A percentile compares a stretch with the other conserved stretches of the same genome.
These are phyloP conservation scores for Aplysia californica DNA, from an alignment of 1,140 invertebrate species.

Conservation along the genomic window DNA sequence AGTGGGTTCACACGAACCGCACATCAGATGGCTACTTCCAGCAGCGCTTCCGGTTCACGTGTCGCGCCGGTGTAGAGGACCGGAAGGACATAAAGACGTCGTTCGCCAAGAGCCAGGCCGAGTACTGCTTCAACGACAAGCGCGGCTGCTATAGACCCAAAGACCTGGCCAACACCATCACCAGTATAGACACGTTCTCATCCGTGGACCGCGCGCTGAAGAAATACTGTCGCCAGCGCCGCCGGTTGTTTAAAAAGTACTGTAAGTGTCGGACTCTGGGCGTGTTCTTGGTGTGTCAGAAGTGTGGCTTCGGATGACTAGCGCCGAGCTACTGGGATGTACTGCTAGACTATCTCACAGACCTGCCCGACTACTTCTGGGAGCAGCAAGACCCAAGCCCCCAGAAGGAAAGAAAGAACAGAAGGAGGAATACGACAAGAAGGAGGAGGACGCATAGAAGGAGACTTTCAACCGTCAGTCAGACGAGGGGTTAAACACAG, in stretches of 20 bases:
- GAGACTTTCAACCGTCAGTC: no score
- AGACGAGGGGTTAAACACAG: no score
- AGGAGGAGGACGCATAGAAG: no score
- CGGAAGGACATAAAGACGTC: conserved; percentile 73
- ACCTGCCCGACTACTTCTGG: conserved; percentile 33
- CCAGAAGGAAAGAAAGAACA: background rate
- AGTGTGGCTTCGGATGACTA: conserved; percentile 53
- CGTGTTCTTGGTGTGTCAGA: conserved; percentile 61
- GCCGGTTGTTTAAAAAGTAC: conserved; percentile 54
- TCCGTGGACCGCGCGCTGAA: conserved; percentile 52
- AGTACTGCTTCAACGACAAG: conserved; percentile 77
- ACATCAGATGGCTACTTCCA: conserved; percentile 75
- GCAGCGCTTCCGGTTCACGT: conserved; percentile 81
- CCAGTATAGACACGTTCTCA: conserved; percentile 51
- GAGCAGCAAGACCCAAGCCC: background rate
- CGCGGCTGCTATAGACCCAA: conserved; percentile 58
- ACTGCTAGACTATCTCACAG: conserved; percentile 31
- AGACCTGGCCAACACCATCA: conserved; percentile 43
- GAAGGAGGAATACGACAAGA: background rate
- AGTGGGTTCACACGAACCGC: conserved; percentile 75
- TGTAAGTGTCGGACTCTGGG: conserved; percentile 62
- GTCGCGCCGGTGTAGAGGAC: conserved; percentile 80
- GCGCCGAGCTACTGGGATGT: conserved; percentile 36
- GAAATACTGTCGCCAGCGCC: conserved; percentile 54
- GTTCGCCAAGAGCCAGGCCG: conserved; percentile 81